phyloP scores from a whole-genome alignment of 2,113 vertebrate species.

The Orthonyx spaldingii region DNA sequence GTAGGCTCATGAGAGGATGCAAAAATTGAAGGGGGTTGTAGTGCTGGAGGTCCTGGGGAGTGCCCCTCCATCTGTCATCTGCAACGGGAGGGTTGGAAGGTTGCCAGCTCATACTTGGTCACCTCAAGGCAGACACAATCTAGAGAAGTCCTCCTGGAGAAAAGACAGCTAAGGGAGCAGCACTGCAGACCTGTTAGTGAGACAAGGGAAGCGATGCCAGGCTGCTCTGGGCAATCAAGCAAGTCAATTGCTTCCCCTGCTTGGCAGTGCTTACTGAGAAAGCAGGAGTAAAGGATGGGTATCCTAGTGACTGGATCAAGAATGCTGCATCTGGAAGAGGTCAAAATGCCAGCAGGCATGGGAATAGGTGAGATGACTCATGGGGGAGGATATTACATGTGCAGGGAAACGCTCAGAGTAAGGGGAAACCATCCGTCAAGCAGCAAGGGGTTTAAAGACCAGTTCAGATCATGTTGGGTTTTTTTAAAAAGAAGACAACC shows the following conservation, averaged over 20 bases:
- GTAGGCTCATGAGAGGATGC: neutral
- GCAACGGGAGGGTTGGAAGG: neutral
- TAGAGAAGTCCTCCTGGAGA: neutral
- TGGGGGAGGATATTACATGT: neutral
- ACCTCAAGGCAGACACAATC: neutral
- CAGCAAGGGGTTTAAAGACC: neutral
- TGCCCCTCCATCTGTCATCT: accelerated
- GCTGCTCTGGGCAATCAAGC: neutral
- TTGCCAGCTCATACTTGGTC: neutral
- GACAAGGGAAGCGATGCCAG: neutral
- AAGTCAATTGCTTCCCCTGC: neutral
- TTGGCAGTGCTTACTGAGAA: neutral
- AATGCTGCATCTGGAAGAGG: neutral
- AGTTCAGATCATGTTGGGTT: neutral
- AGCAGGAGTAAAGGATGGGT: neutral
- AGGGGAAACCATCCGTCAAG: neutral
- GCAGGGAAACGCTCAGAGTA: neutral
- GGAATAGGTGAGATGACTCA: neutral
- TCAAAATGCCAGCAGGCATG: neutral
- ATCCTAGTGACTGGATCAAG: neutral
- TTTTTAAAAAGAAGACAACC: neutral
- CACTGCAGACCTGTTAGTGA: neutral
- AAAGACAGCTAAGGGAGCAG: neutral
- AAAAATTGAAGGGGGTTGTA: neutral
- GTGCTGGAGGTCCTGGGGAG: neutral